Percentiles rank a stretch among this genome's conserved stretches.
Conservation (phyloP, 1,140 invertebrate species). For the Ridgeia piscesae region DNA sequence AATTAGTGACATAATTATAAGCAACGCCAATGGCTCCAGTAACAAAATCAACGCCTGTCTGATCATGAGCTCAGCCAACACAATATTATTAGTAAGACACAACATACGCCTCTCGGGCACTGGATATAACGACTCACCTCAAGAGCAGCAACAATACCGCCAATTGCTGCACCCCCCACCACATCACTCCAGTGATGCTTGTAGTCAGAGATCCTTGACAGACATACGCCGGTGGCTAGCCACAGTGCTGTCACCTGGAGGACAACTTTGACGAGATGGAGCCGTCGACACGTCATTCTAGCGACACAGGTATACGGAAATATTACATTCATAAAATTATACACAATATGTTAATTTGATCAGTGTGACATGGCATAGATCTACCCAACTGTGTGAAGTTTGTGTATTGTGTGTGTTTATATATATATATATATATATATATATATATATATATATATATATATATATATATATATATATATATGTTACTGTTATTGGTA, state of each 20-base stretch:
- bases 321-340: not conserved
- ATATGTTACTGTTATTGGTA: no score
- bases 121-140: conserved; percentile 32
- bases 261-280: conserved; percentile 68
- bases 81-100: no score
- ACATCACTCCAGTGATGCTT: conserved; percentile 93
- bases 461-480: no score
- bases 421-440: no score
- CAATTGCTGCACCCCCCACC: conserved; percentile 66
- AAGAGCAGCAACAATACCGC: conserved; percentile 62
- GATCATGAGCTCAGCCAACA: not conserved
- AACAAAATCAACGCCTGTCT: no score
- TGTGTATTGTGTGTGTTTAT: no score
- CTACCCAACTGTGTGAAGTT: not conserved
- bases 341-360: not conserved
- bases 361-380: not conserved
- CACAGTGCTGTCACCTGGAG: conserved; percentile 64
- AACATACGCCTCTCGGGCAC: not conserved
- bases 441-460: no score
- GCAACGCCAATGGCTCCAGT: no score
- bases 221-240: conserved; percentile 59
- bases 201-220: conserved; percentile 86
- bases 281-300: conserved; percentile 29
- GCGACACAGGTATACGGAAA: conserved; percentile 34
- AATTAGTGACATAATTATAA: no score